Percentiles rank a stretch among this genome's conserved stretches.
These are phyloP conservation scores for Synergus gifuensis DNA, from an alignment of 2,888 invertebrate genomes.

Conservation along the genomic window DNA sequence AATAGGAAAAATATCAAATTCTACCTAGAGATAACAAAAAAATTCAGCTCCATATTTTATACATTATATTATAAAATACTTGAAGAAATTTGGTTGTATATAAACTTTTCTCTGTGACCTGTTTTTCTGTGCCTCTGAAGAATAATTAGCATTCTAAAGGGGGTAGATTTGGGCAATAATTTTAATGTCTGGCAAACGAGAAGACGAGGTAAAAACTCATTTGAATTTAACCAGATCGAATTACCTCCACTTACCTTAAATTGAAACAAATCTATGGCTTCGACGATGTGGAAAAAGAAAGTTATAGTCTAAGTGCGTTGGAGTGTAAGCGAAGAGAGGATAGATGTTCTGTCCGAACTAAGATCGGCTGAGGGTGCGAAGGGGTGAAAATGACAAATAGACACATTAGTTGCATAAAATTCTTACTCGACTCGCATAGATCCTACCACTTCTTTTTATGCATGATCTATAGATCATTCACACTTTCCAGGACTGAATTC, in stretches of 20 bases:
- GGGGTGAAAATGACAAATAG: slow-evolving; percentile 71
- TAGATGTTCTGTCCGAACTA: slow-evolving; percentile 54
- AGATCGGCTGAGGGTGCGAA: slow-evolving; percentile 50
- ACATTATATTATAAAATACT: background rate
- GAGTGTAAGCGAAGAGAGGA: slow-evolving; percentile 58
- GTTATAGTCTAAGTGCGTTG: slow-evolving; percentile 58
- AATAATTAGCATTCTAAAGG: slow-evolving; percentile 24
- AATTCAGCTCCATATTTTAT: too few species aligned
- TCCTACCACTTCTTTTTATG: background rate
- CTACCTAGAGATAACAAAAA: too few species aligned
- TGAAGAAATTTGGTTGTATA: background rate
- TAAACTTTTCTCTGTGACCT: slow-evolving; percentile 1
- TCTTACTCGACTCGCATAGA: slow-evolving; percentile 55
- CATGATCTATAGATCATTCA: background rate
- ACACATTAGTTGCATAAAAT: slow-evolving; percentile 66
- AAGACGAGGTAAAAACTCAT: slow-evolving; percentile 6
- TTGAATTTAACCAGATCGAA: slow-evolving; percentile 51
- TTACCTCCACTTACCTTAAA: slow-evolving; percentile 57
- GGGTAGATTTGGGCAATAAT: slow-evolving; percentile 41
- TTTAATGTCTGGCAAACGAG: slow-evolving; percentile 35
- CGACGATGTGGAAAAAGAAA: slow-evolving; percentile 57
- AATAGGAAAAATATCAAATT: background rate
- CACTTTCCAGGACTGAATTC: background rate
- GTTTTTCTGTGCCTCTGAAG: slow-evolving; percentile 24
- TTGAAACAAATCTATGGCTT: slow-evolving; percentile 59